Base-by-base conservation (phyloP, 2,888 invertebrate genomes). In the Caenorhabditis virilis region DNA sequence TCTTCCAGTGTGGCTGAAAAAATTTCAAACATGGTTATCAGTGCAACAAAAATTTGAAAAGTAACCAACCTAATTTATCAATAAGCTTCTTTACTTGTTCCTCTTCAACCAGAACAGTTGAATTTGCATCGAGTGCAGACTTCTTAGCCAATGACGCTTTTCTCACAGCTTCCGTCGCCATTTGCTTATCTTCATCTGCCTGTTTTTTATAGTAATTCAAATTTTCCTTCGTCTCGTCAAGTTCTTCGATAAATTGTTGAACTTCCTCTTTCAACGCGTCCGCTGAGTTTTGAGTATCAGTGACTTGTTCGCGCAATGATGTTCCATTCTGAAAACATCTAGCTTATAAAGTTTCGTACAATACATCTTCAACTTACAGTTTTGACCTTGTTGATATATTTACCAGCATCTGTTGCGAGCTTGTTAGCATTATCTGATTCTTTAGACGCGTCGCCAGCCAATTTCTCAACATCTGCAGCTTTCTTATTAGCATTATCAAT, bases 401-500 rank as follows among this genome's bases (percentile, higher is more conserved):
- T 65, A 30, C 67, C 55, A n/a, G 72, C 59, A n/a, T 62, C 26
- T 11, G 38, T 35, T 1, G 72, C 69, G 23, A 67, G 49, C 16
- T 66, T 56, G 53, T 61, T 62, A 11, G 72, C 66, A 23, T 49
- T 35, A 3, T 67, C 60, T 13, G 72, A 69, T 25, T 67, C 61
- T 46, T 58, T 60, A 1, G 63, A 67, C 18, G 79, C 78, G 26
- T 60, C 59, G 41, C 71, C 73, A 23, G 76, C 68, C 15, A 62
- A 60, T 16, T 61, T 56, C 41, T 77, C 71, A 9, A 80, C 74
- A 27, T 73, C 69, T 15, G 55, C 25, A 1, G 55, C 53, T 15
- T 41, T 50, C 25, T 64, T 62, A 23, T 72, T 45, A 13, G 93
- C 91, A 72, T 90, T 89, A 22, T 85, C 80, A 35, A 93, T 89